Percentiles rank a stretch among this genome's conserved stretches.
phyloP scores from a whole-genome alignment of 1,140 invertebrate genomes.

The Drosophila bocki region DNA sequence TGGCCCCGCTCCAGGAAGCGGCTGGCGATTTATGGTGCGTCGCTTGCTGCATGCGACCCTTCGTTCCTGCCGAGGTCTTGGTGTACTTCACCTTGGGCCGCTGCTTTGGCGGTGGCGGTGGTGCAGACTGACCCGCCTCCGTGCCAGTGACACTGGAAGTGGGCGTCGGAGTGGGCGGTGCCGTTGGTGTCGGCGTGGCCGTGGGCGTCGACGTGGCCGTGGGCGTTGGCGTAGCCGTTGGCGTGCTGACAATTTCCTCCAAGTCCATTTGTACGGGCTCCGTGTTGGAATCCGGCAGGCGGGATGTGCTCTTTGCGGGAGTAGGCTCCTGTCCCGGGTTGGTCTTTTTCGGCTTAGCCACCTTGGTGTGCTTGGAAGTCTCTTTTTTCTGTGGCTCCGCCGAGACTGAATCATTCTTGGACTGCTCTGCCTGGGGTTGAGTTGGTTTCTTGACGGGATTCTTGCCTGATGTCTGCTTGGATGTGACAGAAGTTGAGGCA shows the following conservation, averaged over 20 bases:
- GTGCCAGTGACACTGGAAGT: constrained; percentile 2
- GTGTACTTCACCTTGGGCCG: constrained; percentile 72
- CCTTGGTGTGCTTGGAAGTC: constrained; percentile 5
- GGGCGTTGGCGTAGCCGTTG: constrained; percentile 13
- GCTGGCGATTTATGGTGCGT: constrained; percentile 18
- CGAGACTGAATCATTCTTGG: constrained; percentile 8
- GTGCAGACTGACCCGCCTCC: neutral
- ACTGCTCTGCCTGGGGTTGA: constrained; percentile 4
- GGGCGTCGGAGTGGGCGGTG: constrained; percentile 29
- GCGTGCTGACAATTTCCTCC: constrained; percentile 67
- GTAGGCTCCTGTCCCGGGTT: neutral
- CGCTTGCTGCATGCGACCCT: constrained; percentile 55
- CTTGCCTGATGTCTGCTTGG: constrained; percentile 21
- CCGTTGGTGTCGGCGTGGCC: constrained; percentile 11
- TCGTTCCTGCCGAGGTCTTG: constrained; percentile 60
- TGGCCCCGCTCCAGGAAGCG: constrained; percentile 39
- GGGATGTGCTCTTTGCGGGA: constrained; percentile 4
- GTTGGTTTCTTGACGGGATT: constrained; percentile 21
- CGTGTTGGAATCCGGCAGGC: constrained; percentile 68
- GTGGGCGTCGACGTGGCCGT: constrained; percentile 14
- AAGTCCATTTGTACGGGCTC: constrained; percentile 79
- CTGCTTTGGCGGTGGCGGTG: constrained; percentile 43
- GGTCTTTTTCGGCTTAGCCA: constrained; percentile 29
- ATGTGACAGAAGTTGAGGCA: neutral
- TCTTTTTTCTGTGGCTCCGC: constrained; percentile 28